Base-by-base conservation (phyloP, 2,797 vertebrate genomes). In the Lutjanus campechanus region DNA sequence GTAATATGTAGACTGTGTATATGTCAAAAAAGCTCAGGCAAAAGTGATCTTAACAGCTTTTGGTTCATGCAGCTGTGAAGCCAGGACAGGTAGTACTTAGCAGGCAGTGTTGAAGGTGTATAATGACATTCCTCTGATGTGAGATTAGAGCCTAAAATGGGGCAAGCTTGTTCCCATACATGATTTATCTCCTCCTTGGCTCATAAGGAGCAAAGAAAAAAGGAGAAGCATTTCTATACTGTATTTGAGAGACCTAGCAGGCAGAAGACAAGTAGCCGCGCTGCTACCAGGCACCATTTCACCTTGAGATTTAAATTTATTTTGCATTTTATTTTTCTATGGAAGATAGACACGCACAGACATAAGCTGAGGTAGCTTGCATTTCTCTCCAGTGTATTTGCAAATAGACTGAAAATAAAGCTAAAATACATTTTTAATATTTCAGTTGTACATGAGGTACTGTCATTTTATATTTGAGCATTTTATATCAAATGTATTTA, bases 401-500 rank as follows among this genome's bases (percentile, higher is more conserved):
- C 83, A 92, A 81, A 76, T 77, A 87, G 83, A 92, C 88, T 78
- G 83, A 90, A 36, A 86, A 84, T 74, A 73, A 89, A 90, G 91
- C 88, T 92, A 89, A 93, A 89, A 80, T 56, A 91, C 86, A 88
- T 88, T 93, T 91, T 86, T 87, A 83, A 88, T 92, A 91, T 95
- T 95, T 95, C 91, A 91, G 91, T 91, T 96, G 93, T 94, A 94
- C 89, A 75, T 82, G 87, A 93, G 95, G 95, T 96, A 95, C 96
- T 95, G 93, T 95, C 88, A 91, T 94, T 95, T 94, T 95, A 93
- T 95, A 95, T 92, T 89, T 92, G 81, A 93, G 88, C 90, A 93
- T 95, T 96, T 95, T 92, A 89, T 95, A 95, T 92, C 84, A 90
- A 93, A 93, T 96, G 95, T 96, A 93, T 95, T 96, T 95, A 95